phyloP scores from a whole-genome alignment of 2,797 vertebrate genomes.

The Lophius americanus region DNA sequence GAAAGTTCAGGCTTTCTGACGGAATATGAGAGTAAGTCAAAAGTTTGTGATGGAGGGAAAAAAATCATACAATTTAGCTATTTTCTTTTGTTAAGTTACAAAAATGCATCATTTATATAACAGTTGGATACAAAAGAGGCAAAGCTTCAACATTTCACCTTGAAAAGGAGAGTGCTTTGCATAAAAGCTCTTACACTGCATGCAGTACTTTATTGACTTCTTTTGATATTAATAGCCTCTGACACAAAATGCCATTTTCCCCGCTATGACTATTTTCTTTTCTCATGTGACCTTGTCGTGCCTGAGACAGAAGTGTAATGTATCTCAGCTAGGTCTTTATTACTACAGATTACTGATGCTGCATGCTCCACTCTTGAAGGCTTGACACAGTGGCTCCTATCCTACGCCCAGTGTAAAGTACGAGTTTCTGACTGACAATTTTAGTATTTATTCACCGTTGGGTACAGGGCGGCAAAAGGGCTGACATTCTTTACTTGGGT shows the following conservation, averaged over 20 bases:
- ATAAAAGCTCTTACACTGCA: constrained; percentile 37
- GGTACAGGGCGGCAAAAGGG: too few species aligned
- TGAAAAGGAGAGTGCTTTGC: constrained; percentile 36
- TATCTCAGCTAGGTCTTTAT: constrained; percentile 45
- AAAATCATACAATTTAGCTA: not conserved
- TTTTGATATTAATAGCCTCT: constrained; percentile 66
- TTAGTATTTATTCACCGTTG: too few species aligned
- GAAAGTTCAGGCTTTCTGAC: constrained; percentile 23
- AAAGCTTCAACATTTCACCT: constrained; percentile 60
- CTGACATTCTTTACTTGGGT: too few species aligned
- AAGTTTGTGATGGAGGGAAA: constrained; percentile 34
- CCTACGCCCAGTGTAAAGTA: too few species aligned
- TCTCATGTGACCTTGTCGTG: constrained; percentile 61
- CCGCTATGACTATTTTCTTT: constrained; percentile 13
- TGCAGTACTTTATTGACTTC: constrained; percentile 55
- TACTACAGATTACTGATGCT: constrained; percentile 33
- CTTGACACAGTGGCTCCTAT: too few species aligned
- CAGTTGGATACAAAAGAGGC: constrained; percentile 40
- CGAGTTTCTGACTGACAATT: too few species aligned
- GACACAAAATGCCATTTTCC: constrained; percentile 61
- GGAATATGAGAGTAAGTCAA: constrained; percentile 45
- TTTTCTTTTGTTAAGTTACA: constrained; percentile 26
- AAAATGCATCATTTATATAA: constrained; percentile 39
- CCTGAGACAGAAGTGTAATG: constrained; percentile 40
- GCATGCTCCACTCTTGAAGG: not conserved